These are phyloP conservation scores for Oxytorus armatus DNA, from an alignment of 2,888 invertebrate genomes.

Conservation along the genomic window DNA sequence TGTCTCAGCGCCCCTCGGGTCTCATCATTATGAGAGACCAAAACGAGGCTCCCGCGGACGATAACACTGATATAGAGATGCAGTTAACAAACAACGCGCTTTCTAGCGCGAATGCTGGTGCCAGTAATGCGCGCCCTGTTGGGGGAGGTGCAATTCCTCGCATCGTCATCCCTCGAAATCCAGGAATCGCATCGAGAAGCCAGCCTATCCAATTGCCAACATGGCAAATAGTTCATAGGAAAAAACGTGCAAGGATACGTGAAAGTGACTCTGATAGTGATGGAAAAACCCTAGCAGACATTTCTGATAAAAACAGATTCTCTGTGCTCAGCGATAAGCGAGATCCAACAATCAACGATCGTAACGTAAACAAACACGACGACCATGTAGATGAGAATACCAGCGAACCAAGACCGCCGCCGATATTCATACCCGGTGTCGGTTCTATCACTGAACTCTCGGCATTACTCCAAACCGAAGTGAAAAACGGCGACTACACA, in stretches of 20 bases:
- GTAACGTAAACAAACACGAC: neutral
- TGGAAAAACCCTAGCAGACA: neutral
- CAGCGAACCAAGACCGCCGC: constrained; percentile 7
- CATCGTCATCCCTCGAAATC: constrained; percentile 3
- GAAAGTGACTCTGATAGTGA: constrained; percentile 5
- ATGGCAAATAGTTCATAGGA: neutral
- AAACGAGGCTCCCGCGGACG: neutral
- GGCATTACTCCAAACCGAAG: neutral
- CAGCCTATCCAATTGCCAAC: neutral
- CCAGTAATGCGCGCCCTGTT: constrained; percentile 3
- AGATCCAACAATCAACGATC: neutral
- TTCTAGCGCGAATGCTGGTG: neutral
- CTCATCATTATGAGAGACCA: neutral
- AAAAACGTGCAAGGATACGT: neutral
- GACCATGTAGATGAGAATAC: neutral
- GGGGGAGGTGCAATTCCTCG: constrained; percentile 4
- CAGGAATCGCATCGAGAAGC: neutral
- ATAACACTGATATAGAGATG: neutral
- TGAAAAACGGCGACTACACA: neutral
- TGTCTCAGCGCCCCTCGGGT: constrained; percentile 10
- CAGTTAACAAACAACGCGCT: neutral
- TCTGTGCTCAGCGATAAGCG: constrained; percentile 4
- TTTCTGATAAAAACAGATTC: constrained; percentile 5
- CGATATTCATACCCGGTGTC: constrained; percentile 12
- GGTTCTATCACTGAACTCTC: neutral